These are phyloP conservation scores for Nineta flava DNA, from an alignment of 2,888 invertebrate species.

Conservation along the genomic window DNA sequence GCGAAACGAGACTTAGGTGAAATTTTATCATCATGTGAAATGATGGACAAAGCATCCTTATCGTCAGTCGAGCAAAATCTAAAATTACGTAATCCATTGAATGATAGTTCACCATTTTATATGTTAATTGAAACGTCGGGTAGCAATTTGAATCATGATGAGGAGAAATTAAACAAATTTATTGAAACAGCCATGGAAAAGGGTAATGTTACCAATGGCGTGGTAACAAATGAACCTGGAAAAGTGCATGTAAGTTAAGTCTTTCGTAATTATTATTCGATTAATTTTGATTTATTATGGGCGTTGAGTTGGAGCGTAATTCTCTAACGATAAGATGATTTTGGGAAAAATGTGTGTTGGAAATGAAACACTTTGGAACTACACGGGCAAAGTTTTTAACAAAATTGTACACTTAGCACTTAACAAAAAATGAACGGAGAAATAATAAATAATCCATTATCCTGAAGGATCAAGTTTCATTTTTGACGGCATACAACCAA, in stretches of 20 bases:
- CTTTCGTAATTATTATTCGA: conserved; percentile 1
- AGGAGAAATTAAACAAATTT: conserved; percentile 69
- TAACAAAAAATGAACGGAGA: no score
- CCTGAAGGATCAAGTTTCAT: no score
- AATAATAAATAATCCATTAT: no score
- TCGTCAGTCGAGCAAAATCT: conserved; percentile 45
- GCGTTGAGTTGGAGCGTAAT: no score
- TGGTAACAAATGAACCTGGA: conserved; percentile 64
- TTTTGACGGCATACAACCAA: no score
- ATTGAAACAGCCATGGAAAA: conserved; percentile 55
- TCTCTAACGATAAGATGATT: no score
- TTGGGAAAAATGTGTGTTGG: no score
- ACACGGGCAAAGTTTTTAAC: no score
- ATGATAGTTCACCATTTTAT: conserved; percentile 56
- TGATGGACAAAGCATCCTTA: conserved; percentile 69
- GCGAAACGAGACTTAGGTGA: conserved; percentile 70
- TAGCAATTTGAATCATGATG: conserved; percentile 69
- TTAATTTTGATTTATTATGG: neutral
- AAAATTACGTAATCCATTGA: conserved; percentile 42
- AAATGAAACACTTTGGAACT: no score
- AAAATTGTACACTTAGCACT: no score
- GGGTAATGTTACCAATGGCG: conserved; percentile 66
- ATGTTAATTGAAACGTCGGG: conserved; percentile 80
- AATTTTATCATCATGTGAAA: conserved; percentile 89
- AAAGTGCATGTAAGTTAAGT: conserved; percentile 61